Percentiles rank a stretch among this genome's conserved stretches.
Evolutionary conservation across 2,797 vertebrate genomes (phyloP).

Genomic region (Orestias chungarensis): DNA sequence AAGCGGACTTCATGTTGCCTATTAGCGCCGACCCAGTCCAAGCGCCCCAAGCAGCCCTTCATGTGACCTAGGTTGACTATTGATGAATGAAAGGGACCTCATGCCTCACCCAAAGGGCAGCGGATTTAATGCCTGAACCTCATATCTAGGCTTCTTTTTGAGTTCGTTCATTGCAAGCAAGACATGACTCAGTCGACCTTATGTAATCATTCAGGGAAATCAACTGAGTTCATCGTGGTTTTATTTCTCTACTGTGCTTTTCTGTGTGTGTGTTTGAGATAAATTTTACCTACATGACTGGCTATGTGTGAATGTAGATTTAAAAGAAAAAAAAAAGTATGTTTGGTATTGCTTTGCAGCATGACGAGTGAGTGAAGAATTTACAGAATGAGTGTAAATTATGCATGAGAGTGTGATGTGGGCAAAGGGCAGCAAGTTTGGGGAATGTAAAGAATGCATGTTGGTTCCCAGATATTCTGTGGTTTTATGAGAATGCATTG

Average conservation of each 20-base stretch:
- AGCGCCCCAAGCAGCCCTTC: slow-evolving; percentile 2
- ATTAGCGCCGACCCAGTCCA: slow-evolving; percentile 3
- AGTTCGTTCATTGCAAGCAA: slow-evolving; percentile 38
- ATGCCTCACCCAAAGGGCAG: slow-evolving; percentile 26
- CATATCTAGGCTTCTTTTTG: slow-evolving; percentile 52
- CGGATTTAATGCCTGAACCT: slow-evolving; percentile 34
- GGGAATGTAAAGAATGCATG: slow-evolving; percentile 36
- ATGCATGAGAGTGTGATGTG: slow-evolving; percentile 45
- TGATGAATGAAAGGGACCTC: slow-evolving; percentile 8
- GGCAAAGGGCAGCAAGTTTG: slow-evolving; percentile 28
- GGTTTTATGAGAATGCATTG: slow-evolving; percentile 56
- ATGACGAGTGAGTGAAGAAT: slow-evolving; percentile 33
- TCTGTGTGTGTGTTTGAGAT: slow-evolving; percentile 33
- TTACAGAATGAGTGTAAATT: slow-evolving; percentile 62
- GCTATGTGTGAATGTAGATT: slow-evolving; percentile 51
- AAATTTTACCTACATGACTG: slow-evolving; percentile 39
- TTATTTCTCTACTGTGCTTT: slow-evolving; percentile 47
- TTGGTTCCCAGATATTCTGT: slow-evolving; percentile 50
- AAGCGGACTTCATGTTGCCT: slow-evolving; percentile 41
- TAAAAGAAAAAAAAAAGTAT: neutral
- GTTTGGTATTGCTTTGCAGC: slow-evolving; percentile 30
- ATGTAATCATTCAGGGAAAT: slow-evolving; percentile 48
- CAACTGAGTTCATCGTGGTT: slow-evolving; percentile 29
- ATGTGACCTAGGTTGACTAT: slow-evolving; percentile 15
- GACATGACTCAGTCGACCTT: slow-evolving; percentile 31